Evolutionary conservation across 2,113 vertebrate species (phyloP), one percentile per base, ranked within the genome.

Genomic region (Marmota flaviventris): DNA sequence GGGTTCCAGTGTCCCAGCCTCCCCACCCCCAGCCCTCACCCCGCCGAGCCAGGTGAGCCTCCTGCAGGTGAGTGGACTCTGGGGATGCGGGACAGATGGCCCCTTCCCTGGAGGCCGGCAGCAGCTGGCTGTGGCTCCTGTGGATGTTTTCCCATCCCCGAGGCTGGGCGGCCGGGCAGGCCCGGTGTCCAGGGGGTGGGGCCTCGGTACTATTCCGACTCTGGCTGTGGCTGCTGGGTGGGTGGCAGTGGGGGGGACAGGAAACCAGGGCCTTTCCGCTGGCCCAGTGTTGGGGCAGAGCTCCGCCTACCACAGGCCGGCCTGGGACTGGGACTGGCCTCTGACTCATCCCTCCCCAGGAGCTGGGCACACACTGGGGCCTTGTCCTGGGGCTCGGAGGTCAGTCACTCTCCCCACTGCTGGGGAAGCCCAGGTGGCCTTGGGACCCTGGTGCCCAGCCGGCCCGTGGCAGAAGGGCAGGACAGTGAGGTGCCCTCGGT

Each of bases 291-390:
- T 4, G 22, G 76, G 81, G 63, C 85, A 83, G 83, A 51, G 81
- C 85, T 75, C 97, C 42, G 56, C 86, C 96, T 78, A 69, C 79
- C 42, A 0, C 79, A 61, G 86, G 93, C 92, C 25, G 12, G 96
- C 48, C 61, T 20, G 63, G 94, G 81, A 75, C 92, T n/a, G 91
- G 72, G 93, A 29, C 65, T 1, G 82, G 76, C 85, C 75, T 97
- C 93, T 98, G 97, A 98, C 86, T 98, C 98, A 97, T 97, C 90
- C 32, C 37, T 88, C 89, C 85, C 67, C 56, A 82, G 77, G 88
- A 63, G n/a, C 48, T 1, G 22, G 90, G 61, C 61, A 63, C 85
- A 94, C 93, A 72, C 72, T 73, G 87, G 85, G 91, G 39, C 91
- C 94, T 72, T 67, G 91, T 87, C 79, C 79, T 2, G 13, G 56